phyloP scores from a whole-genome alignment of 2,113 vertebrate genomes.

The Dipodomys merriami region DNA sequence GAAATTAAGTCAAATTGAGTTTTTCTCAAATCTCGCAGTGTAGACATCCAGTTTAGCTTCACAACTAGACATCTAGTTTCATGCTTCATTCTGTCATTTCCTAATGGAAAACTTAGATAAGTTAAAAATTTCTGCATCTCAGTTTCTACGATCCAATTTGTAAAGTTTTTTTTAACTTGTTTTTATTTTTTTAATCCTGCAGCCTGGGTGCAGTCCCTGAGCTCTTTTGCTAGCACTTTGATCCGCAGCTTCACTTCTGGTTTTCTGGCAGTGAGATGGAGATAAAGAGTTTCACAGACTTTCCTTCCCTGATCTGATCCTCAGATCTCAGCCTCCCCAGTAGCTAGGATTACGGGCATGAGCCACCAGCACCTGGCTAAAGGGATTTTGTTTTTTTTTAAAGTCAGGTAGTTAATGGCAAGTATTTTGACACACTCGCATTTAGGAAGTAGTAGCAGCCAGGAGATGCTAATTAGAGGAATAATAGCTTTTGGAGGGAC shows the following conservation, averaged over 20 bases:
- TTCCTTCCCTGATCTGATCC: no score
- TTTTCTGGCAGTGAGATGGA: no score
- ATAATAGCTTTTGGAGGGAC: not conserved
- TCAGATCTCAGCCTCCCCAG: not conserved
- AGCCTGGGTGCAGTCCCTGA: no score
- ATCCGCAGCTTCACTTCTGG: no score
- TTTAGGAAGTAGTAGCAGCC: not conserved
- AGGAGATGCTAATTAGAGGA: not conserved
- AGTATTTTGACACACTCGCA: not conserved
- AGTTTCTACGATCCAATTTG: no score
- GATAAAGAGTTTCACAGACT: no score
- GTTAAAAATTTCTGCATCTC: no score
- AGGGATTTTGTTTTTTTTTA: not conserved
- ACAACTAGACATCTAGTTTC: not conserved
- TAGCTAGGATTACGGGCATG: not conserved
- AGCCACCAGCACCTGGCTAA: not conserved
- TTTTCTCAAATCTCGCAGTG: not conserved
- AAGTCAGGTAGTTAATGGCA: conserved; percentile 18
- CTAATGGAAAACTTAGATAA: not conserved
- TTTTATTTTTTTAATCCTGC: no score
- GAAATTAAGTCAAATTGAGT: not conserved
- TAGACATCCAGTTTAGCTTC: not conserved
- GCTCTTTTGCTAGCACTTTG: no score
- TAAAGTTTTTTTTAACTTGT: no score
- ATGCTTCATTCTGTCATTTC: not conserved